Evolutionary conservation across 2,888 invertebrate genomes (phyloP), one percentile per base, ranked within the genome.

Genomic region (Hypolimnas misippus): DNA sequence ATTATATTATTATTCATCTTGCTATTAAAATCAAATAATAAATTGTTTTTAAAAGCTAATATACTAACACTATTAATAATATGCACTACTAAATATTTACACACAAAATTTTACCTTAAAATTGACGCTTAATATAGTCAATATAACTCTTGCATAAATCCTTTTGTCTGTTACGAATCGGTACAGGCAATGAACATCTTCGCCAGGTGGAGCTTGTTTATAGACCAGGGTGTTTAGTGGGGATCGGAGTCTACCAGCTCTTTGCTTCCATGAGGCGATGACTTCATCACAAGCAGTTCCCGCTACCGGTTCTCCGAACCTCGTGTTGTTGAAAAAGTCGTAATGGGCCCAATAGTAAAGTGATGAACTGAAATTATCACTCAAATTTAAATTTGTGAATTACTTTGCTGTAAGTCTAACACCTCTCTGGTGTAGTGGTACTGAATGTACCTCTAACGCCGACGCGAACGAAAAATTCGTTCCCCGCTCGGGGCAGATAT

Each of bases 261-360:
- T 92, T 64, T 95, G 94, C 73, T 95, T 95, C 97, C 97, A 97
- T 0, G 97, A 96, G 8, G 96, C 95, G 79, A 97, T 97, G 1
- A 96, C 95, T 80, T 98, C 97, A 76, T 98, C 98, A 79, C 98
- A 98, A 3, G 95, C 94, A 0, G 96, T 97, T 17, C 95, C 95
- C 0, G 94, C 93, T 0, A 97, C 96, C 0, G 96, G 95, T 68
- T 96, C 96, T 0, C 98, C 98, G 69, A 96, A 95, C 56, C 96
- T 95, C 0, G 97, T 97, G 76, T 97, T 97, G 83, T 98, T 97
- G 89, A 97, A 98, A 92, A 97, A 98, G 78, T 98, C 97, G 78
- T 97, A 98, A 80, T 97, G 97, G 0, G 97, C 97, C 97, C 97
- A 97, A 82, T 97, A 98, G 86, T 98, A 97, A 12, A 98, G 92